These are phyloP conservation scores for Neogobius melanostomus DNA, from an alignment of 2,113 vertebrate genomes.

Conservation along the genomic window DNA sequence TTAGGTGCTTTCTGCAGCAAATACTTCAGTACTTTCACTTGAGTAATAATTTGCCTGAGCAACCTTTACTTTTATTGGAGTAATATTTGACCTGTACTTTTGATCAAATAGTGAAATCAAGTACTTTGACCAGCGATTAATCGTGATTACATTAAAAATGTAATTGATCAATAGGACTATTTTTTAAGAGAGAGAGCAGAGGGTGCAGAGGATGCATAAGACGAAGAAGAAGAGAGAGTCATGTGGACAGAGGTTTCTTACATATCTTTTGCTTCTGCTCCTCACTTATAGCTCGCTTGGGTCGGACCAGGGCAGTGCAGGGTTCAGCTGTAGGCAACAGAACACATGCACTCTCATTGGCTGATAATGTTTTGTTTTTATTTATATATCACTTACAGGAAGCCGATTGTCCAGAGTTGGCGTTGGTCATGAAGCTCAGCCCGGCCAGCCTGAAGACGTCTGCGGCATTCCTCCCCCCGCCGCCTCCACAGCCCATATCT, in stretches of 20 bases:
- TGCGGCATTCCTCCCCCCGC: constrained; percentile 83
- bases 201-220: neutral
- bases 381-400: constrained; percentile 22
- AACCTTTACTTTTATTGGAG: too few species aligned
- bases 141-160: too few species aligned
- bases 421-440: constrained; percentile 89
- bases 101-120: too few species aligned
- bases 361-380: neutral
- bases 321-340: constrained; percentile 43
- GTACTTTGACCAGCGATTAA: too few species aligned
- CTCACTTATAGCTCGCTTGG: constrained; percentile 45
- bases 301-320: constrained; percentile 59
- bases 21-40: too few species aligned
- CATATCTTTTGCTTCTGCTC: constrained; percentile 28
- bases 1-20: too few species aligned
- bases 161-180: too few species aligned
- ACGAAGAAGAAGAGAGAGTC: neutral
- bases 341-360: neutral
- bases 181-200: neutral
- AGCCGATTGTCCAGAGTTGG: constrained; percentile 71
- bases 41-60: too few species aligned
- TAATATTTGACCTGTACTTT: too few species aligned
- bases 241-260: neutral
- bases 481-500: constrained; percentile 90
- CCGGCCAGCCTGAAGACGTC: constrained; percentile 86